Conservation (phyloP, 2,113 vertebrate genomes). For the Charadrius vociferus region DNA sequence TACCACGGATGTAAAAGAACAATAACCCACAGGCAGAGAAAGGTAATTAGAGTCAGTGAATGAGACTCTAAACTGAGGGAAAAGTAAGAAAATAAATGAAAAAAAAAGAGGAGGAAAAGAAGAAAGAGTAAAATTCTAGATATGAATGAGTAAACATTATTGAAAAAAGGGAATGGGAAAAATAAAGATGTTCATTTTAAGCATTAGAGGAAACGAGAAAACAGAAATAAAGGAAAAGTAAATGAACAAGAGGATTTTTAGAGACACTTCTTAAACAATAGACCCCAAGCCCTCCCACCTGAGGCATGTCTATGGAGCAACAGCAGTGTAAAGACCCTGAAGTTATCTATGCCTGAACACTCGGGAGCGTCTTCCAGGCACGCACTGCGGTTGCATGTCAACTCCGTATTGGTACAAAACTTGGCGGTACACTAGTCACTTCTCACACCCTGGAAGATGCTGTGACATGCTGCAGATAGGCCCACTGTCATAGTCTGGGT, state of each 20-base stretch:
- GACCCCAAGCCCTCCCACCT: neutral
- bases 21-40: neutral
- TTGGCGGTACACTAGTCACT: neutral
- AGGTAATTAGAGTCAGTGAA: neutral
- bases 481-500: neutral
- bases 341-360: neutral
- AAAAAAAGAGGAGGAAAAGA: neutral
- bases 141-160: neutral
- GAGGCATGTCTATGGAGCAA: accelerated
- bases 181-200: neutral
- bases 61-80: neutral
- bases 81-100: neutral
- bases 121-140: neutral
- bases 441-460: neutral
- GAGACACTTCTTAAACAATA: neutral
- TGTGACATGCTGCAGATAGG: neutral
- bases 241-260: neutral
- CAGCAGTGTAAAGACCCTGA: neutral
- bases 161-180: neutral
- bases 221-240: neutral
- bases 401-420: neutral
- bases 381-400: accelerated
- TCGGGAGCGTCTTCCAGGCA: neutral
- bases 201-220: neutral
- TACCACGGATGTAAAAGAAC: neutral